These are phyloP conservation scores for Phyllotreta cruciferae DNA, from an alignment of 2,888 invertebrate genomes.

Conservation along the genomic window DNA sequence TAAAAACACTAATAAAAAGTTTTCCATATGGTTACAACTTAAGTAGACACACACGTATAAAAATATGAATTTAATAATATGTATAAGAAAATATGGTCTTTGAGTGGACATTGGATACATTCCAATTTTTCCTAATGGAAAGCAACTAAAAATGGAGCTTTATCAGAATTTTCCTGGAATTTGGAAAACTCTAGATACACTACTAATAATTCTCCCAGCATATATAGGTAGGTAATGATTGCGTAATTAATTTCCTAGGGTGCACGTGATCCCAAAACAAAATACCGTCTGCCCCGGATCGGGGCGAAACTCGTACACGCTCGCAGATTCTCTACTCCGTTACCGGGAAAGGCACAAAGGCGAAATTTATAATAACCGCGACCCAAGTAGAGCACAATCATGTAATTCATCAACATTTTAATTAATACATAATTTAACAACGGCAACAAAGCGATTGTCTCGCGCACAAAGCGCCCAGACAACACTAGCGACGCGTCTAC, in stretches of 20 bases:
- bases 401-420: conserved; percentile 59
- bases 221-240: conserved; percentile 14
- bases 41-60: too few species aligned
- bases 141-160: too few species aligned
- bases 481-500: conserved; percentile 27
- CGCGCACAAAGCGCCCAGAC: conserved; percentile 35
- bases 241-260: conserved; percentile 20
- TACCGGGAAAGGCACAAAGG: conserved; percentile 51
- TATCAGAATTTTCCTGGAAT: too few species aligned
- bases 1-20: too few species aligned
- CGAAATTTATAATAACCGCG: conserved; percentile 56
- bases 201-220: conserved; percentile 6
- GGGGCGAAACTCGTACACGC: conserved; percentile 3
- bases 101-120: too few species aligned
- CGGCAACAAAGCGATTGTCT: conserved; percentile 58
- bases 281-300: conserved; percentile 3
- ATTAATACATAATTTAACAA: conserved; percentile 59
- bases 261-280: conserved; percentile 22
- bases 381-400: conserved; percentile 53
- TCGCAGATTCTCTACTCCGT: conserved; percentile 14
- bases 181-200: too few species aligned
- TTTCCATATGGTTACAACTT: too few species aligned
- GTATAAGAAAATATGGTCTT: too few species aligned
- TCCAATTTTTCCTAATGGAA: too few species aligned
- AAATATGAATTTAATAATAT: too few species aligned